Percentiles rank a stretch among this genome's conserved stretches.
phyloP scores from a whole-genome alignment of 2,113 vertebrate genomes.

The Opisthocomus hoazin region DNA sequence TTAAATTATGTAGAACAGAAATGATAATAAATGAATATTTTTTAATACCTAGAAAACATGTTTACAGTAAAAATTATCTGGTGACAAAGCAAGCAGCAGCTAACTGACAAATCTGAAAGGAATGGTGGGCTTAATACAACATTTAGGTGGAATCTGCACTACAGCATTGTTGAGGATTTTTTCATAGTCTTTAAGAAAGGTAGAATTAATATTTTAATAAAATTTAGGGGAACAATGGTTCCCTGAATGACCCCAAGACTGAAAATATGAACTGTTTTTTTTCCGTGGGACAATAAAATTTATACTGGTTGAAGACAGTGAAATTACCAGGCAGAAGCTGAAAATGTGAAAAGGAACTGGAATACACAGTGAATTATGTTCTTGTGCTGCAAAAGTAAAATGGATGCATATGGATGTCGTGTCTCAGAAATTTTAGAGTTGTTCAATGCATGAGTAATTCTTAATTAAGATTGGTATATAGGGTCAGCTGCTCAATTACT shows the following conservation, averaged over 20 bases:
- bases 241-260: background rate
- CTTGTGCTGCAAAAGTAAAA: background rate
- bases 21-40: background rate
- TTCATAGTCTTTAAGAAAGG: no score
- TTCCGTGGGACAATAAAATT: background rate
- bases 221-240: no score
- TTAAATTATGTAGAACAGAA: background rate
- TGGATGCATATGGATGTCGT: accelerated
- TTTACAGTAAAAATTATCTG: background rate
- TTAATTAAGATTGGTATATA: background rate
- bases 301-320: background rate
- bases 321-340: background rate
- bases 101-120: background rate
- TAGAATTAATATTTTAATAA: no score
- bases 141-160: background rate
- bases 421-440: background rate
- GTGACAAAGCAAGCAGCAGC: background rate
- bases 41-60: background rate
- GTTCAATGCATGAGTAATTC: background rate
- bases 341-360: background rate
- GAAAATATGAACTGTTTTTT: background rate
- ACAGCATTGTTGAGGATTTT: no score
- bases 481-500: background rate
- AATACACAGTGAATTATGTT: background rate
- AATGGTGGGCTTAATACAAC: background rate